Conservation (phyloP, 2,888 invertebrate species). For the Dioctria linearis region DNA sequence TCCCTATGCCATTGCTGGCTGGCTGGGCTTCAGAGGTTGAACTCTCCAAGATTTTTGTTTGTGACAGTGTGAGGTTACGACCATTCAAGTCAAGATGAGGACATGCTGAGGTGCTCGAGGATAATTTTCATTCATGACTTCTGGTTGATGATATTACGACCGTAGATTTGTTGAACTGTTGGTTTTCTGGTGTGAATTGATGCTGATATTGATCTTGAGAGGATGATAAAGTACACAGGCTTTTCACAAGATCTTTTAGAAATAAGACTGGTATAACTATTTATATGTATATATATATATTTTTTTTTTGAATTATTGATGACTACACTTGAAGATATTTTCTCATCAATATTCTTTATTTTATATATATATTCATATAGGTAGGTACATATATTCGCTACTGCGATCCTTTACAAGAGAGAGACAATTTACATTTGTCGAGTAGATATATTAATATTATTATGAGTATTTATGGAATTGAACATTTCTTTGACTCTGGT, state of each 20-base stretch:
- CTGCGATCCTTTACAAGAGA: no score
- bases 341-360: no score
- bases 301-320: slow-evolving; percentile 3
- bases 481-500: no score
- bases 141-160: slow-evolving; percentile 43
- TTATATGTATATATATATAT: no score
- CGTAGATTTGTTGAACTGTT: slow-evolving; percentile 46
- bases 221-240: neutral
- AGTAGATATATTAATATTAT: no score
- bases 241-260: neutral
- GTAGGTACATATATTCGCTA: no score
- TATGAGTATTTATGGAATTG: no score
- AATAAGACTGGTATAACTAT: neutral
- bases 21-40: neutral
- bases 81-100: slow-evolving; percentile 39
- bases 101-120: slow-evolving; percentile 44
- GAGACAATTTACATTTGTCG: no score
- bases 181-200: slow-evolving; percentile 40
- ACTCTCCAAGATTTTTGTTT: slow-evolving; percentile 1
- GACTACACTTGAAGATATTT: neutral
- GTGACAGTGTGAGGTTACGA: slow-evolving; percentile 40
- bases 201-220: slow-evolving; percentile 1
- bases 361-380: no score
- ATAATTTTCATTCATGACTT: slow-evolving; percentile 54
- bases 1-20: neutral